Base-by-base conservation (phyloP, 2,113 vertebrate genomes). In the Hippocampus zosterae region DNA sequence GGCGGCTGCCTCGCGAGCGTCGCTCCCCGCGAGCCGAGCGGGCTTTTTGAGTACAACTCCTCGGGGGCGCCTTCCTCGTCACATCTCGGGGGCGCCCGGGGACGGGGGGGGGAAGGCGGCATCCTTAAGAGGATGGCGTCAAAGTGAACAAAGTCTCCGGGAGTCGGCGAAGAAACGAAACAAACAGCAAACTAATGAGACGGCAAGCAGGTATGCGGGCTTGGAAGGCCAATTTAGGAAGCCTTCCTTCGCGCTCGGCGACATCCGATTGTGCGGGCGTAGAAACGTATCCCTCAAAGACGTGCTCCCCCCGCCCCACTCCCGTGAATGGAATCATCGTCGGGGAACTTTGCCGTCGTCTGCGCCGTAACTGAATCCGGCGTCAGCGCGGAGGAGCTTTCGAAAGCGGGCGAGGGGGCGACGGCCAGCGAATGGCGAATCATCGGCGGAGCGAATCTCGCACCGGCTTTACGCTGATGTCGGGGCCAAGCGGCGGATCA, bases 31-130 rank as follows among this genome's bases (percentile, higher is more conserved):
- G 84, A 90, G 85, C 84, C 87, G 88, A 83, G 89, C 88, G 89
- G 90, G 88, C 86, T 91, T 92, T 91, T 88, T 85, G 85, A 89
- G 89, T 89, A 91, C 91, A 92, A 91, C 87, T 90, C 91, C 92
- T 88, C 86, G 53, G 92, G 93, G 92, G 91, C 85, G 62, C 57
- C 57, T 29, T 79, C 78, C 81, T 83, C 80, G 80, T 92, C 84
- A 92, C 90, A 92, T 92, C 88, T 93, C 82, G 88, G 81, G 88
- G 78, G 88, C 80, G 92, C 91, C 91, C 91, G 81, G 91, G 92
- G 92, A 93, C 81, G 80, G 55, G 29, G 80, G 80, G 55, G 29
- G 80, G 78, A 81, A 84, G 78, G 83, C 69, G 81, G 85, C 87
- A 87, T 87, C 85, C 88, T 90, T 88, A 89, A 89, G 87, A 90